Percentiles rank a stretch among this genome's conserved stretches.
These are phyloP conservation scores for Pachyuromys duprasi DNA, from an alignment of 2,797 vertebrate genomes.

Conservation along the genomic window DNA sequence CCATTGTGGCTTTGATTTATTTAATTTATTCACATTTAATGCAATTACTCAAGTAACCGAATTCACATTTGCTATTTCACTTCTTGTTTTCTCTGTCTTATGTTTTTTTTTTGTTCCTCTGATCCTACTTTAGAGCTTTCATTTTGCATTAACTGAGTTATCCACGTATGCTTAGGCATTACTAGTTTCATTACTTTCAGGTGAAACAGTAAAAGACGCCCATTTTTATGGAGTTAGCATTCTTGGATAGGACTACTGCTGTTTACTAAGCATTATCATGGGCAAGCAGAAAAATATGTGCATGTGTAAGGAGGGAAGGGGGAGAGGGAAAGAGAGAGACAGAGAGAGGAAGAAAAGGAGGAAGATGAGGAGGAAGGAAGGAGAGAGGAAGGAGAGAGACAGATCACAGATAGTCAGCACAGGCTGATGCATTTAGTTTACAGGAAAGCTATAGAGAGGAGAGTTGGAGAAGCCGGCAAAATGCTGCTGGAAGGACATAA, in stretches of 20 bases:
- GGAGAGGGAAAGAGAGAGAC: not conserved
- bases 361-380: rapidly evolving
- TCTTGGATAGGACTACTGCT: not conserved
- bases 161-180: not conserved
- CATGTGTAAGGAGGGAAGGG: not conserved
- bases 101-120: not conserved
- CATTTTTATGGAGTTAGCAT: not conserved
- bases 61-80: not conserved
- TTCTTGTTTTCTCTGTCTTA: not conserved
- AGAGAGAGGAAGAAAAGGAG: rapidly evolving
- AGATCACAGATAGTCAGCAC: not conserved
- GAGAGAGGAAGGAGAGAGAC: not conserved
- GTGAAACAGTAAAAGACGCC: not conserved
- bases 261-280: not conserved
- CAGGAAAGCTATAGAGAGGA: not conserved
- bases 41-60: not conserved
- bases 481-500: not conserved
- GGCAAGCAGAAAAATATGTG: not conserved
- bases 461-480: not conserved
- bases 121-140: not conserved
- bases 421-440: not conserved
- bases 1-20: not conserved
- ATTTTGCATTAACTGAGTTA: not conserved
- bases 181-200: not conserved
- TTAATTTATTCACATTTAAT: not conserved